Conservation (phyloP, 2,888 invertebrate genomes). For the Timema podura region DNA sequence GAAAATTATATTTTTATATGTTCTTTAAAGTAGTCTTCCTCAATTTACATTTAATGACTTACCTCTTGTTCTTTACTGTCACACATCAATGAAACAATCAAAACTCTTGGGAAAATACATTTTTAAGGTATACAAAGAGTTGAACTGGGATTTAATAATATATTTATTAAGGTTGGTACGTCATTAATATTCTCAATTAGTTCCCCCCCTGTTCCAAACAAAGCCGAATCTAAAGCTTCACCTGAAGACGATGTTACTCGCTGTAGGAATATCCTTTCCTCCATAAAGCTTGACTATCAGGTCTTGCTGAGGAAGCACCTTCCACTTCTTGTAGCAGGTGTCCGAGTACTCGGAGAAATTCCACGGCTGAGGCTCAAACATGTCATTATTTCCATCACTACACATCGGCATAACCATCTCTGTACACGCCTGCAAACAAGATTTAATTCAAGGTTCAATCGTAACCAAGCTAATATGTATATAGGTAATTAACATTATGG, state of each 20-base stretch:
- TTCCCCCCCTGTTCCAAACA: no score
- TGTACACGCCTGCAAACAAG: conserved; percentile 70
- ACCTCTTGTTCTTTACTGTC: no score
- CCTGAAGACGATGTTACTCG: conserved; percentile 57
- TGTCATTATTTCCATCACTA: conserved; percentile 66
- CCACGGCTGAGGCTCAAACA: conserved; percentile 79
- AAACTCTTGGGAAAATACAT: no score
- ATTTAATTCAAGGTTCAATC: no score
- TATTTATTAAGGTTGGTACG: background rate
- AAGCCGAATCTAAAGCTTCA: background rate
- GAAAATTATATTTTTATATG: no score
- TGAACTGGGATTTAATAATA: background rate
- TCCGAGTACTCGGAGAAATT: conserved; percentile 61
- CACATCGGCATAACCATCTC: conserved; percentile 98
- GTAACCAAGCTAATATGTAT: no score
- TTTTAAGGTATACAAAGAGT: no score
- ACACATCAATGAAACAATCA: no score
- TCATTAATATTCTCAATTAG: no score
- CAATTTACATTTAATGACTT: no score
- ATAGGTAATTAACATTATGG: no score
- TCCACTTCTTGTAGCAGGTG: conserved; percentile 65
- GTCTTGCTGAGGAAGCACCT: conserved; percentile 61
- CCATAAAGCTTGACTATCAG: conserved; percentile 76
- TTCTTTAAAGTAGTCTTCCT: no score
- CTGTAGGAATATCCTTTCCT: conserved; percentile 62